phyloP scores from a whole-genome alignment of 1,140 invertebrate species.

The Lasaia peninsularis region DNA sequence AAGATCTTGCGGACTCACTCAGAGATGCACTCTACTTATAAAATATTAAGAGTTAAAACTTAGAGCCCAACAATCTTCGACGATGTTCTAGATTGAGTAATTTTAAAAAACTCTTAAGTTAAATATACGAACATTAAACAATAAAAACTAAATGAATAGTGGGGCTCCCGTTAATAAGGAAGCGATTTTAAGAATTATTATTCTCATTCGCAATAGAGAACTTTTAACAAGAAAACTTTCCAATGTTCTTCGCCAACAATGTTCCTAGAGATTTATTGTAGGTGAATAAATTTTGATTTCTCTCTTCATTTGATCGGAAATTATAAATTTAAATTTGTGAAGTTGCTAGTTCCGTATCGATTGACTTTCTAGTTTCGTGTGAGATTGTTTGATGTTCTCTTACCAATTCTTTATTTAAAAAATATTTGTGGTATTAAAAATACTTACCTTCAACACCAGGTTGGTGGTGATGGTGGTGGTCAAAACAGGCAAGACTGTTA shows the following conservation, averaged over 20 bases:
- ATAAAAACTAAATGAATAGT: constrained; percentile 15
- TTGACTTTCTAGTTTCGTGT: not conserved
- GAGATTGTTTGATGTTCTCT: not conserved
- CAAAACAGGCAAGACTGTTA: no score
- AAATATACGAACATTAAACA: not conserved
- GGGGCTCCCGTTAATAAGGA: constrained; percentile 40
- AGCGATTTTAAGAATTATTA: constrained; percentile 69
- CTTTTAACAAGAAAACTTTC: constrained; percentile 73
- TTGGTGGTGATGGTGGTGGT: no score
- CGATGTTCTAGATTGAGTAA: not conserved
- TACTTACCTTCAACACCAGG: no score
- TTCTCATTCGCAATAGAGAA: constrained; percentile 68
- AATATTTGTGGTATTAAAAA: no score
- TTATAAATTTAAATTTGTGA: constrained; percentile 33
- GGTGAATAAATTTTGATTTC: constrained; percentile 66
- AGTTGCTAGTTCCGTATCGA: not conserved
- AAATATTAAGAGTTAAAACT: no score
- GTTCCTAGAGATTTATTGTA: constrained; percentile 57
- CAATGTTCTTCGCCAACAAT: constrained; percentile 58
- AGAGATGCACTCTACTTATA: no score
- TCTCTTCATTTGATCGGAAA: constrained; percentile 48
- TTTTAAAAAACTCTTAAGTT: not conserved
- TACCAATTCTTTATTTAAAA: not conserved
- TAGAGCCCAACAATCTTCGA: no score
- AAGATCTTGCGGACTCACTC: no score